Conservation (phyloP, 2,113 vertebrate genomes). For the Zosterops borbonicus region DNA sequence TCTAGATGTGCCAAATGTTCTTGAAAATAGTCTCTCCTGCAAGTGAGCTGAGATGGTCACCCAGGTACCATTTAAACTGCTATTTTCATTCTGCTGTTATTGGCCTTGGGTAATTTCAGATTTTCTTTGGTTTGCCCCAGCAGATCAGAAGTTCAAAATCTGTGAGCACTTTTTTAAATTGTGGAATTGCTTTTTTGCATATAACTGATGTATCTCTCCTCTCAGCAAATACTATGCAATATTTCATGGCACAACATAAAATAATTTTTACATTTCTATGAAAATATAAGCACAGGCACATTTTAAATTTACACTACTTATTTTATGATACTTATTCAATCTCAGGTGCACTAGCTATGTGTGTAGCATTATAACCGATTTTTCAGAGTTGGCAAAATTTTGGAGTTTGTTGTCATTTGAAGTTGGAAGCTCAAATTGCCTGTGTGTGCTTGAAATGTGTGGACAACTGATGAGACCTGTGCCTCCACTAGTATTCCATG, state of each 20-base stretch:
- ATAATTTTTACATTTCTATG: background rate
- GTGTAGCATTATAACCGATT: background rate
- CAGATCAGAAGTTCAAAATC: background rate
- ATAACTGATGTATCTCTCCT: background rate
- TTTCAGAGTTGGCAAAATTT: background rate
- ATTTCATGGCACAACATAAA: background rate
- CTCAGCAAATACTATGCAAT: background rate
- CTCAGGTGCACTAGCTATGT: accelerated
- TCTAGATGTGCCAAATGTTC: slow-evolving; percentile 49
- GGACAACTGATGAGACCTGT: background rate
- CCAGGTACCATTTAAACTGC: slow-evolving; percentile 11
- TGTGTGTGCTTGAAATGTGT: background rate
- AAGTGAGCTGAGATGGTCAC: background rate
- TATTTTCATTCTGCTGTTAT: background rate
- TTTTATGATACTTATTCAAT: background rate
- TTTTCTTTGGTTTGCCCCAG: background rate
- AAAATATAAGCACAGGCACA: background rate
- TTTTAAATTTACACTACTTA: background rate
- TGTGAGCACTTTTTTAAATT: background rate
- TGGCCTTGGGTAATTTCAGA: background rate
- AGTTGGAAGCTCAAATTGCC: background rate
- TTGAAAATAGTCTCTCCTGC: slow-evolving; percentile 45
- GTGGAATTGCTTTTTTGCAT: background rate
- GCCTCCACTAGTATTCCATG: background rate
- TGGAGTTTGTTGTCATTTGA: background rate